Evolutionary conservation across 2,888 invertebrate genomes (phyloP).

Genomic region (Ophonus ardosiacus): DNA sequence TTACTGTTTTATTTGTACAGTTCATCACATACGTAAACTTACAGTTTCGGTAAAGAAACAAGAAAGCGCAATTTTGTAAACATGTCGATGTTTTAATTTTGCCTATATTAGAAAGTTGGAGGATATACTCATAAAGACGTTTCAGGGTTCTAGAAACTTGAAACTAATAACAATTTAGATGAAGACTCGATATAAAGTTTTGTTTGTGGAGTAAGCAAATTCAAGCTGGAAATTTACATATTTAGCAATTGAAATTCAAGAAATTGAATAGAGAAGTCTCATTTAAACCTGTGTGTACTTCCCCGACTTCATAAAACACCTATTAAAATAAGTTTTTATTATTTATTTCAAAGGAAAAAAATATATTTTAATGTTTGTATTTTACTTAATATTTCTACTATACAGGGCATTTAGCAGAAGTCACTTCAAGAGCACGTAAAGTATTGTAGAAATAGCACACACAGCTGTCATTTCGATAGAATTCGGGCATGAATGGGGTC

Average conservation of each 20-base stretch:
- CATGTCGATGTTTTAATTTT: neutral
- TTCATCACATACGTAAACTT: too few species aligned
- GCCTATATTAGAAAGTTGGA: neutral
- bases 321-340: too few species aligned
- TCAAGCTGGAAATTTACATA: slow-evolving; percentile 28
- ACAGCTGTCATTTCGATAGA: too few species aligned
- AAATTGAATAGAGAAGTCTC: slow-evolving; percentile 3
- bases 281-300: neutral
- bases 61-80: neutral
- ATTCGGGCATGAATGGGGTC: too few species aligned
- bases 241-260: slow-evolving; percentile 37
- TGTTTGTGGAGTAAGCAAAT: slow-evolving; percentile 13
- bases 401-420: too few species aligned
- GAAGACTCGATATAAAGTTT: slow-evolving; percentile 2
- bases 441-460: too few species aligned
- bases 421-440: too few species aligned
- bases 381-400: neutral
- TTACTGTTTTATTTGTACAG: too few species aligned
- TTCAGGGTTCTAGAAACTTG: neutral
- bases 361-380: neutral
- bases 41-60: too few species aligned
- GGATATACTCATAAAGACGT: neutral
- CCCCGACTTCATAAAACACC: neutral
- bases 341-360: too few species aligned
- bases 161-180: neutral